Conservation (phyloP, 2,888 invertebrate genomes). For the Boloria selene region DNA sequence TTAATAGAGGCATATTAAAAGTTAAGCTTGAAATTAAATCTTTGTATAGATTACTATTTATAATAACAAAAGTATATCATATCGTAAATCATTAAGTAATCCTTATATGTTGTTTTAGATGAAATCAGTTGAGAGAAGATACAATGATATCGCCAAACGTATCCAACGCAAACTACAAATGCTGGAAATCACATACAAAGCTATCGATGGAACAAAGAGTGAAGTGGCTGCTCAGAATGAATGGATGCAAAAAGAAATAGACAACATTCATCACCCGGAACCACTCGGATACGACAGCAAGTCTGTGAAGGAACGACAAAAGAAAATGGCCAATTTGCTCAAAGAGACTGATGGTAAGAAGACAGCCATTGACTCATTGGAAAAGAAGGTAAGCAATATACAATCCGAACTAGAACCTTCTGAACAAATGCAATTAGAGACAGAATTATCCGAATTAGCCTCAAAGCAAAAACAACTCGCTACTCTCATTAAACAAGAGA, state of each 20-base stretch:
- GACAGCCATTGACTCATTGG: slow-evolving; percentile 90
- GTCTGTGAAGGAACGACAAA: slow-evolving; percentile 88
- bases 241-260: slow-evolving; percentile 90
- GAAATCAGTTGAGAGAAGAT: slow-evolving; percentile 91
- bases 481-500: slow-evolving; percentile 87
- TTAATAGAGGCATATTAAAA: too few relatives aligned
- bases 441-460: slow-evolving; percentile 86
- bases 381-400: slow-evolving; percentile 91
- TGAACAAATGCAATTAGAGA: slow-evolving; percentile 91
- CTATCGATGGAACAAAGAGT: slow-evolving; percentile 89
- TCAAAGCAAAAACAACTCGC: slow-evolving; percentile 89
- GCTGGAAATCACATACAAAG: slow-evolving; percentile 91
- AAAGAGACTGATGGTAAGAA: slow-evolving; percentile 94
- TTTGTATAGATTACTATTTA: neutral
- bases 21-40: neutral
- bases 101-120: slow-evolving; percentile 70
- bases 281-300: slow-evolving; percentile 90
- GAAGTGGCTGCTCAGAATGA: slow-evolving; percentile 91
- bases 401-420: slow-evolving; percentile 92
- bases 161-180: slow-evolving; percentile 92
- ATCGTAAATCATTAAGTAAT: too few relatives aligned
- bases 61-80: neutral
- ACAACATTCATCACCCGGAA: slow-evolving; percentile 84
- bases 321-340: slow-evolving; percentile 86
- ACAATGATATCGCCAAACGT: slow-evolving; percentile 92